Conservation (phyloP, 2,888 invertebrate species). For the Melanophora roralis region DNA sequence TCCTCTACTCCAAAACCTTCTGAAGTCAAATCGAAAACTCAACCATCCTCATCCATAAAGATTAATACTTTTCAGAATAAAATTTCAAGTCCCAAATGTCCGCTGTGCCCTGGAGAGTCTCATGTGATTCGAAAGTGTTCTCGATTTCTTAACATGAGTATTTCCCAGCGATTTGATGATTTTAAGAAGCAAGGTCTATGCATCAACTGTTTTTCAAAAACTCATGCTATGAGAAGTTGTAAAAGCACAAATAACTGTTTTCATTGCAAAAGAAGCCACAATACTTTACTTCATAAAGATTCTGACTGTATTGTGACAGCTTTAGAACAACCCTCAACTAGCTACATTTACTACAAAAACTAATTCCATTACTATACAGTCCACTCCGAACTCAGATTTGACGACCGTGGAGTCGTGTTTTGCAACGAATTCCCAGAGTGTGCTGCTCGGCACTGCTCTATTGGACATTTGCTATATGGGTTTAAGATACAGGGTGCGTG, state of each 20-base stretch:
- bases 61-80: not conserved
- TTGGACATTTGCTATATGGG: not conserved
- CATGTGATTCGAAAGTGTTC: not conserved
- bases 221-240: not conserved
- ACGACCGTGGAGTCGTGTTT: too few relatives aligned
- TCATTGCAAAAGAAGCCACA: not conserved
- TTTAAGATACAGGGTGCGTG: not conserved
- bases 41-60: not conserved
- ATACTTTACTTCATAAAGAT: not conserved
- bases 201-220: not conserved
- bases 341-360: not conserved
- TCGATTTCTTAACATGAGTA: not conserved
- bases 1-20: not conserved
- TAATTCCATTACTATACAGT: not conserved
- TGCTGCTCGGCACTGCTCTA: slow-evolving; percentile 39
- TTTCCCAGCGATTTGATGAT: not conserved
- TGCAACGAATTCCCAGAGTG: too few relatives aligned
- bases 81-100: not conserved
- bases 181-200: not conserved
- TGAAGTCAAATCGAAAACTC: not conserved
- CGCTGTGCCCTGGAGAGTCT: not conserved
- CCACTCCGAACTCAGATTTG: not conserved
- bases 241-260: not conserved
- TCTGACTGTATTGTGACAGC: not conserved
- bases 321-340: not conserved